These are phyloP conservation scores for Bombus ignitus DNA, from an alignment of 1,140 invertebrate species.

Conservation along the genomic window DNA sequence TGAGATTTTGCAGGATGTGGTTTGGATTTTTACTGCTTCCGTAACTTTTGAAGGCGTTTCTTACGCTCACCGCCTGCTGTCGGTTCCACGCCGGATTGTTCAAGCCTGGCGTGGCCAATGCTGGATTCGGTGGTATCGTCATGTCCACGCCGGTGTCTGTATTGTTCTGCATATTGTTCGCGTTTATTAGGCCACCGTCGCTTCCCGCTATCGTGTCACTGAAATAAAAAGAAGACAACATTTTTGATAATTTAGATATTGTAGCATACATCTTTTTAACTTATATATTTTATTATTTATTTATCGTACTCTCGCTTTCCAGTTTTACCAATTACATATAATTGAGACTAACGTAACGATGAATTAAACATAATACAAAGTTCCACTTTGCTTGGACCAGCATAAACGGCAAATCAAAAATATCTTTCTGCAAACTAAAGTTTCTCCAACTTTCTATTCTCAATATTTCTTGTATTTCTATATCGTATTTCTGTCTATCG, in stretches of 20 bases:
- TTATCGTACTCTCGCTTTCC: no score
- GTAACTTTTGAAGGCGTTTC: constrained; percentile 93
- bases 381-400: no score
- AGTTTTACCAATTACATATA: no score
- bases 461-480: no score
- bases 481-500: no score
- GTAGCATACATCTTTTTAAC: no score
- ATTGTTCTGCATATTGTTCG: constrained; percentile 71
- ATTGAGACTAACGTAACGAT: no score
- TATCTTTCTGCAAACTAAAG: no score
- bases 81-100: constrained; percentile 83
- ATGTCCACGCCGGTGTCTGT: constrained; percentile 66
- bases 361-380: no score
- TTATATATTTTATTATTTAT: background rate
- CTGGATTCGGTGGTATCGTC: constrained; percentile 68
- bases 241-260: background rate
- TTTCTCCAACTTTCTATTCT: no score
- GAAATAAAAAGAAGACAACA: constrained; percentile 19
- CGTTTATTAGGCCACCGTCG: constrained; percentile 54
- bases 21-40: constrained; percentile 92
- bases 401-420: no score
- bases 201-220: constrained; percentile 70
- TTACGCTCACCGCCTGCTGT: constrained; percentile 92
- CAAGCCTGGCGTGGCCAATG: constrained; percentile 75
- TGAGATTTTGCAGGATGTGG: constrained; percentile 92